Evolutionary conservation across 2,113 vertebrate species (phyloP).

Genomic region (Plotosus lineatus): DNA sequence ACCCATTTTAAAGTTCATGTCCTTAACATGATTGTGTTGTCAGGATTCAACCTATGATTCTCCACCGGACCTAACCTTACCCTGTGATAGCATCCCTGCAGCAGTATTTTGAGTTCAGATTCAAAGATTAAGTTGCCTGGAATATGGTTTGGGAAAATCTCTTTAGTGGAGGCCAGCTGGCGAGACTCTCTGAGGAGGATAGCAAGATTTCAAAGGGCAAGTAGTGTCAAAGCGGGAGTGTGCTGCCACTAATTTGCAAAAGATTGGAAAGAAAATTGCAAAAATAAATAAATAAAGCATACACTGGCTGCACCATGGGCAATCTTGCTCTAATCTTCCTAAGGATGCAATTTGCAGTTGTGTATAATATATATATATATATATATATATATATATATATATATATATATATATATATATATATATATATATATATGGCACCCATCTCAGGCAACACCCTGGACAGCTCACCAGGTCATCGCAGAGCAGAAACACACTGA

Average conservation of each 20-base stretch:
- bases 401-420: too few species aligned
- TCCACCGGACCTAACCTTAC: constrained; percentile 13
- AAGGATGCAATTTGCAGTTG: constrained; percentile 24
- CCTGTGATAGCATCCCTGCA: neutral
- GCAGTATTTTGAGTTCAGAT: neutral
- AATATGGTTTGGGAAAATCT: constrained; percentile 28
- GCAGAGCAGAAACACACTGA: too few species aligned
- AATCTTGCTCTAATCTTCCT: neutral
- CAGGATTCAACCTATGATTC: neutral
- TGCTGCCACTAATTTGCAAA: constrained; percentile 38
- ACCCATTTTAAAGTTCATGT: neutral
- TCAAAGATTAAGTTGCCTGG: constrained; percentile 15
- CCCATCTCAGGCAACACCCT: too few species aligned
- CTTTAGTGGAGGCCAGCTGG: constrained; percentile 26
- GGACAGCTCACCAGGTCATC: too few species aligned
- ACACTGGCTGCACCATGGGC: neutral
- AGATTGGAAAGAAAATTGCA: constrained; percentile 33
- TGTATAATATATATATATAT: too few species aligned
- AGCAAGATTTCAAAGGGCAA: constrained; percentile 12
- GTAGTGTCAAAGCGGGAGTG: constrained; percentile 27
- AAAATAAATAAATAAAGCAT: neutral
- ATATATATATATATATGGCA: too few species aligned
- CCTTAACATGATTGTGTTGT: neutral
- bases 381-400: too few species aligned
- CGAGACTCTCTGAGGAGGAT: constrained; percentile 22